Base-by-base conservation (phyloP, 2,888 invertebrate genomes). In the Carabus problematicus region DNA sequence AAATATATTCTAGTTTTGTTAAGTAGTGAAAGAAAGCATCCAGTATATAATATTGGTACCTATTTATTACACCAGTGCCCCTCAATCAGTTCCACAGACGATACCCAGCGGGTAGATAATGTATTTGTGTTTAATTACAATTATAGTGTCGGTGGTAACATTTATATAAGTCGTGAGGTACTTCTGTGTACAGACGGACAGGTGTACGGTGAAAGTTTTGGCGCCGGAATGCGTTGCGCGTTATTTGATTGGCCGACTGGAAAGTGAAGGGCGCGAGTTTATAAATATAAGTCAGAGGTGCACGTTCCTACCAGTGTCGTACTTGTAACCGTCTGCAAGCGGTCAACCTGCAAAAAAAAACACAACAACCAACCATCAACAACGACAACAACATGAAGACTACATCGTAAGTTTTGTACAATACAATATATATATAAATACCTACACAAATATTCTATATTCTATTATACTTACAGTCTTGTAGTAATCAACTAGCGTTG, bases 221-320 rank as follows among this genome's bases (percentile, higher is more conserved):
- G 16, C 14, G 14, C 18, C 41, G 60, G 67, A 67, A 67, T 67
- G 67, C 29, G 54, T 40, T 18, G 54, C 42, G 54, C 12, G 41
- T 11, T 18, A 60, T 49, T 60, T 54, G 52, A 67, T 67, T 78
- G 80, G 75, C 71, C 78, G 74, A 77, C 77, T 79, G 78, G 76
- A 79, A 79, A 80, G 80, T 80, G 80, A 80, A 80, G 80, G 80
- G 80, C 75, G 76, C 77, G 79, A 80, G 79, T 80, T 80, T 80
- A 80, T 80, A 80, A 79, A 80, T 80, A 79, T 79, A 77, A 76
- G 79, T 79, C 49, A 54, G 58, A 66, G 58, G 49, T 47, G 40
- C 56, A 16, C 47, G 12, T 56, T 39, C 45, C 40, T 58, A 41
- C 58, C 58, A 66, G 66, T 66, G 43, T 66, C 47, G 66, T 66